Percentiles rank a stretch among this genome's conserved stretches.
Conservation (phyloP, 2,113 vertebrate species). For the Macaca mulatta region DNA sequence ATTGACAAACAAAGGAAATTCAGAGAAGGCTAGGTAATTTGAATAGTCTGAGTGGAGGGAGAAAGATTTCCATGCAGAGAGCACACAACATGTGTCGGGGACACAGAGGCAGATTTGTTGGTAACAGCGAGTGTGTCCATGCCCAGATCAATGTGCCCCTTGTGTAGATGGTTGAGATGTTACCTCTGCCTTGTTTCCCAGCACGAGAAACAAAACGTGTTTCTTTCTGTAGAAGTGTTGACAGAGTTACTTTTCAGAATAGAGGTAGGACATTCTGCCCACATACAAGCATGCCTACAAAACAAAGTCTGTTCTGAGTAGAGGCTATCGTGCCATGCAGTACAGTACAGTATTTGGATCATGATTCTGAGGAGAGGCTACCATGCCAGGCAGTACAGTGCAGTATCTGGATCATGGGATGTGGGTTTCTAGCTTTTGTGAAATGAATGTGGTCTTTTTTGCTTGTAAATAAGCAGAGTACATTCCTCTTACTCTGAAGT, state of each 20-base stretch:
- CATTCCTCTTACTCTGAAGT: background rate
- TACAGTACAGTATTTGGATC: background rate
- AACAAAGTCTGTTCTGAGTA: background rate
- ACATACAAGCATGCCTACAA: background rate
- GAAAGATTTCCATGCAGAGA: background rate
- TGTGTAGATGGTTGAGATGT: background rate
- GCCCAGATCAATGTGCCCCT: background rate
- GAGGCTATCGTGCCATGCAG: background rate
- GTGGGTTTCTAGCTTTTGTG: background rate
- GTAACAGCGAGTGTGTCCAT: fast-evolving
- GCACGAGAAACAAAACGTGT: background rate
- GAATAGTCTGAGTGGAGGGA: background rate
- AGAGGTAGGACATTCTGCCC: background rate
- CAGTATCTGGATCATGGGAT: background rate
- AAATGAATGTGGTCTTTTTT: background rate
- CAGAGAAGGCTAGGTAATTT: background rate
- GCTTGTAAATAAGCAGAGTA: background rate
- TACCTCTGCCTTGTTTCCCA: background rate
- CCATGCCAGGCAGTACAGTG: background rate
- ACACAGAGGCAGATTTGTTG: background rate
- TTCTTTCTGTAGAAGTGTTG: background rate
- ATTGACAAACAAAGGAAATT: background rate
- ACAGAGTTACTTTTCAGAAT: background rate
- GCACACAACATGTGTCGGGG: background rate
- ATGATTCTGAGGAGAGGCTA: background rate